Conservation (phyloP, 2,113 vertebrate genomes). For the Corythornis madagascariensis region DNA sequence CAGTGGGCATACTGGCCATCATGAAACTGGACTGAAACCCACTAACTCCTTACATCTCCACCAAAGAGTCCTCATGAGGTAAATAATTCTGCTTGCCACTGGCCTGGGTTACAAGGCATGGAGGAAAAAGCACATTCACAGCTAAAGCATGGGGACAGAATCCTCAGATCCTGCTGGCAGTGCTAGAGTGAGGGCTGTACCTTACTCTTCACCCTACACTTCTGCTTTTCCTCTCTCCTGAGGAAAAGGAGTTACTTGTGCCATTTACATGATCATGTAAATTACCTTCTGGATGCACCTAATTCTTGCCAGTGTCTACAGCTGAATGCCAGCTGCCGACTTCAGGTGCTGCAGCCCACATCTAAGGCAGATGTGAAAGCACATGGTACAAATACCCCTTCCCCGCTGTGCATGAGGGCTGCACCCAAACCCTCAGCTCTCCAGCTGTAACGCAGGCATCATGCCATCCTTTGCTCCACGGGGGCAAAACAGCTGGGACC, state of each 20-base stretch:
- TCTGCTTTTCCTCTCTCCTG: not conserved
- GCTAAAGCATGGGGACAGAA: not conserved
- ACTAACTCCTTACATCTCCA: not conserved
- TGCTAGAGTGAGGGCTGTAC: not conserved
- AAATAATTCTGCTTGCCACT: not conserved
- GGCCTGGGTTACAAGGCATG: not conserved
- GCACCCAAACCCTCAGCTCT: fast-evolving
- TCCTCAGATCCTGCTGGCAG: not conserved
- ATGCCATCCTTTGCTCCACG: fast-evolving
- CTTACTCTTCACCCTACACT: not conserved
- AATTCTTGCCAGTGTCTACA: not conserved
- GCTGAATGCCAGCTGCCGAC: not conserved
- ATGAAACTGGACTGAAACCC: not conserved
- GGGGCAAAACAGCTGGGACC: not conserved
- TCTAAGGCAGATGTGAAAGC: not conserved
- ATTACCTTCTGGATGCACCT: not conserved
- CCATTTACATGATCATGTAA: not conserved
- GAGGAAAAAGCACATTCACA: not conserved
- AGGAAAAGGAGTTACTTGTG: not conserved
- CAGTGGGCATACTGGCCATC: not conserved
- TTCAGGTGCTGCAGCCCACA: not conserved
- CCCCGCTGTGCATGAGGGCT: fast-evolving
- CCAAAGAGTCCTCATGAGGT: not conserved
- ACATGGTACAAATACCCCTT: not conserved
- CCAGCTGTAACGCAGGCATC: not conserved